Percentiles rank a stretch among this genome's conserved stretches.
Conservation (phyloP, 2,888 invertebrate genomes). For the Branchellion lobata region DNA sequence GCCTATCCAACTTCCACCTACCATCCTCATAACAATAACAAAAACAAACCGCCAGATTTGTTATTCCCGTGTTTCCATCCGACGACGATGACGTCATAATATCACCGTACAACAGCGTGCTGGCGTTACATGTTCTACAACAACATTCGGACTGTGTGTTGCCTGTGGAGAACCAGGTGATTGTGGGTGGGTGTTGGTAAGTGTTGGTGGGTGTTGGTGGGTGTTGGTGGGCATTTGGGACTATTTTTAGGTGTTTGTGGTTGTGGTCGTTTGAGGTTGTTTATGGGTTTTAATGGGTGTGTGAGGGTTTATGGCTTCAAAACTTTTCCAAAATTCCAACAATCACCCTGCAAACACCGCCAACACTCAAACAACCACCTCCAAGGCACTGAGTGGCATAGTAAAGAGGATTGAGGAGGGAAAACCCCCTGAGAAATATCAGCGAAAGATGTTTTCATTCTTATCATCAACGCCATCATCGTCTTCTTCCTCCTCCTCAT, state of each 20-base stretch:
- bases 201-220: too few relatives aligned
- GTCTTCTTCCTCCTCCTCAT: neutral
- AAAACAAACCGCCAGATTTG: conserved; percentile 55
- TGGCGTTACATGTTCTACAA: conserved; percentile 62
- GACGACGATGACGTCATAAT: conserved; percentile 64
- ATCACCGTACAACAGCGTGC: conserved; percentile 63
- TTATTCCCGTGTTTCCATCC: conserved; percentile 64
- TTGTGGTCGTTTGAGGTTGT: too few relatives aligned
- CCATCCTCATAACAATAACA: neutral
- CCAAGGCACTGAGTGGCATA: neutral
- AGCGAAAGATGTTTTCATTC: neutral
- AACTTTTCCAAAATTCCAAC: too few relatives aligned
- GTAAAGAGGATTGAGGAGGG: neutral
- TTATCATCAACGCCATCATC: neutral
- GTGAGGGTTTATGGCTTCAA: too few relatives aligned
- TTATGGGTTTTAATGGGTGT: too few relatives aligned
- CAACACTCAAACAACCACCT: neutral
- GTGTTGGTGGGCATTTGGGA: too few relatives aligned
- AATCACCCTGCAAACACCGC: too few relatives aligned
- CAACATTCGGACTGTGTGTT: conserved; percentile 63
- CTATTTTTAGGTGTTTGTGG: too few relatives aligned
- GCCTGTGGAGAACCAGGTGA: conserved; percentile 63
- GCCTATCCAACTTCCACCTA: too few relatives aligned
- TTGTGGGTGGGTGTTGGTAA: neutral
- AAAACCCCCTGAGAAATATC: neutral